phyloP scores from a whole-genome alignment of 2,797 vertebrate species.

The Kryptopterus vitreolus region DNA sequence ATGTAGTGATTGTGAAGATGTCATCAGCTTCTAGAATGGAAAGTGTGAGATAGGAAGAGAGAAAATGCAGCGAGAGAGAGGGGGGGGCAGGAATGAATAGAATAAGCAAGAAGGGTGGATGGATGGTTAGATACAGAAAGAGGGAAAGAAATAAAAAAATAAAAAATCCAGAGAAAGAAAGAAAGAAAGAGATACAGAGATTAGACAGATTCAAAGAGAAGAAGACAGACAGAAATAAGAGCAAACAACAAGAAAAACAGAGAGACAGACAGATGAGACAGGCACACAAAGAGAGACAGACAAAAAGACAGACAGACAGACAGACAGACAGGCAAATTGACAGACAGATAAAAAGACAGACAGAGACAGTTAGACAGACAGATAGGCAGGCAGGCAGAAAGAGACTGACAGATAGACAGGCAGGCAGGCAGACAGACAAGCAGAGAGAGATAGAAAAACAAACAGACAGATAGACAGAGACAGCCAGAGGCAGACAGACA shows the following conservation, averaged over 20 bases:
- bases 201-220: not conserved
- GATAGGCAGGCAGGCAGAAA: too few species aligned
- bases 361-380: not conserved
- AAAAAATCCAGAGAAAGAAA: not conserved
- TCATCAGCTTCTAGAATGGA: not conserved
- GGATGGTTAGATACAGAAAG: too few species aligned
- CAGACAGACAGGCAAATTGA: too few species aligned
- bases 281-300: not conserved
- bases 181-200: too few species aligned
- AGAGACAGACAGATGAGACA: slow-evolving; percentile 65
- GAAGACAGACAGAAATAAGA: not conserved
- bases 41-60: not conserved
- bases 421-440: too few species aligned
- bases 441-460: not conserved
- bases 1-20: not conserved
- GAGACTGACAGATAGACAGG: not conserved
- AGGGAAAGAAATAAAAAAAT: too few species aligned
- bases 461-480: not conserved
- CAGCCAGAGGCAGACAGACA: not conserved
- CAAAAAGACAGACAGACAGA: not conserved
- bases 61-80: not conserved
- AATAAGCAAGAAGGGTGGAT: too few species aligned
- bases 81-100: not conserved
- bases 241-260: too few species aligned
- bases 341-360: not conserved